Conservation (phyloP, 2,888 invertebrate species). For the Microctonus hyperodae region DNA sequence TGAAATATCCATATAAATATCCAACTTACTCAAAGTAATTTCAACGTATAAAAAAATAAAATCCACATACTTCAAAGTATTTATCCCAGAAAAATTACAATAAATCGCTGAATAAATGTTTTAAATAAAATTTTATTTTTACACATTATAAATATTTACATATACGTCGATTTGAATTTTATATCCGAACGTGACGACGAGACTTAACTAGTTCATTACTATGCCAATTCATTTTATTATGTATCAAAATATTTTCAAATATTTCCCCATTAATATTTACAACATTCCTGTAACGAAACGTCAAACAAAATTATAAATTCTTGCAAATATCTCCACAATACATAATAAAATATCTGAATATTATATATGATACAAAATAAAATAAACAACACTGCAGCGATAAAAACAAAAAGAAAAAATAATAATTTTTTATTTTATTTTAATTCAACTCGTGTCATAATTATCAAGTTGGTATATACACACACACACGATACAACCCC, state of each 20-base stretch:
- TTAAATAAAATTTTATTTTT: neutral
- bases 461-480: constrained; percentile 18
- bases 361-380: neutral
- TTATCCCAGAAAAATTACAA: neutral
- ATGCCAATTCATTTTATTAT: neutral
- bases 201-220: constrained; percentile 60
- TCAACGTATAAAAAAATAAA: neutral
- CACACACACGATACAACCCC: constrained; percentile 15
- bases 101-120: neutral
- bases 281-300: neutral
- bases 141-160: neutral
- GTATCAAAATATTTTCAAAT: neutral
- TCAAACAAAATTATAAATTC: neutral
- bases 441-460: constrained; percentile 26
- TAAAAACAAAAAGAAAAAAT: neutral
- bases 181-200: constrained; percentile 54
- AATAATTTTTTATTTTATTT: too few relatives aligned
- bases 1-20: neutral
- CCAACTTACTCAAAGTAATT: neutral
- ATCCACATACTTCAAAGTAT: neutral
- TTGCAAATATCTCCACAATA: too few relatives aligned
- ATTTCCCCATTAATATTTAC: neutral
- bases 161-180: constrained; percentile 17
- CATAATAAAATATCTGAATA: too few relatives aligned
- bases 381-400: neutral